A percentile compares a stretch with the other conserved stretches of the same genome.
These are phyloP conservation scores for Acrocyrtus sp. DNA, from an alignment of 2,888 invertebrate species.

Conservation along the genomic window DNA sequence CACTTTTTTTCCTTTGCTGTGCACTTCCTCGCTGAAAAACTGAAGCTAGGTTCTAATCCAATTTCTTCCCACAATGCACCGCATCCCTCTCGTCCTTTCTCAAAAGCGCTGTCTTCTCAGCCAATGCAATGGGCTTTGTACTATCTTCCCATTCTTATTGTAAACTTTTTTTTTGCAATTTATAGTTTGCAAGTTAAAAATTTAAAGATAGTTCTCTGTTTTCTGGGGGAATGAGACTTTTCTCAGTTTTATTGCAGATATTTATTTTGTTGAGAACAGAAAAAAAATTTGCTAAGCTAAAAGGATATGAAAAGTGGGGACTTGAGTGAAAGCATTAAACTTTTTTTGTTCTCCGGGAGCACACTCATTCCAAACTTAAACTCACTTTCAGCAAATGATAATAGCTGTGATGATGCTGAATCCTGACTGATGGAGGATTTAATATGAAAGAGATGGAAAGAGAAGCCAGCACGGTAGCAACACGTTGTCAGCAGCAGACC, in stretches of 20 bases:
- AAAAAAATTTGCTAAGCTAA: neutral
- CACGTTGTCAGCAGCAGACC: conserved; percentile 20
- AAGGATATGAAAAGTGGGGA: too few relatives aligned
- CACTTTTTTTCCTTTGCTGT: neutral
- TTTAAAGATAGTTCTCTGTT: too few relatives aligned
- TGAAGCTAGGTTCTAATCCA: neutral
- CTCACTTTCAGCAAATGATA: too few relatives aligned
- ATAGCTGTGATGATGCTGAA: too few relatives aligned
- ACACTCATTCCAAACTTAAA: too few relatives aligned
- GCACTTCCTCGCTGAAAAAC: neutral
- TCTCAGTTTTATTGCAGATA: too few relatives aligned
- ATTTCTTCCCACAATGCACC: neutral
- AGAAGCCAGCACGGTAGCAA: conserved; percentile 1
- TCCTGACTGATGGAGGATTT: too few relatives aligned
- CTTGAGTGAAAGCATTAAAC: neutral
- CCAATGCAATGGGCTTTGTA: neutral
- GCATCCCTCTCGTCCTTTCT: neutral
- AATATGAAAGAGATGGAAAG: neutral
- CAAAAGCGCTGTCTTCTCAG: too few relatives aligned
- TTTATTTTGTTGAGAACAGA: neutral
- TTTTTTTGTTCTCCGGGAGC: too few relatives aligned
- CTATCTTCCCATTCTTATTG: neutral
- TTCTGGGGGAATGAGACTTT: too few relatives aligned
- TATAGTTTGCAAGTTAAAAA: too few relatives aligned
- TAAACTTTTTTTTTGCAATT: too few relatives aligned